Evolutionary conservation across 1,140 invertebrate genomes (phyloP), one percentile per base, ranked within the genome.

Genomic region (Eufriesea mexicana): DNA sequence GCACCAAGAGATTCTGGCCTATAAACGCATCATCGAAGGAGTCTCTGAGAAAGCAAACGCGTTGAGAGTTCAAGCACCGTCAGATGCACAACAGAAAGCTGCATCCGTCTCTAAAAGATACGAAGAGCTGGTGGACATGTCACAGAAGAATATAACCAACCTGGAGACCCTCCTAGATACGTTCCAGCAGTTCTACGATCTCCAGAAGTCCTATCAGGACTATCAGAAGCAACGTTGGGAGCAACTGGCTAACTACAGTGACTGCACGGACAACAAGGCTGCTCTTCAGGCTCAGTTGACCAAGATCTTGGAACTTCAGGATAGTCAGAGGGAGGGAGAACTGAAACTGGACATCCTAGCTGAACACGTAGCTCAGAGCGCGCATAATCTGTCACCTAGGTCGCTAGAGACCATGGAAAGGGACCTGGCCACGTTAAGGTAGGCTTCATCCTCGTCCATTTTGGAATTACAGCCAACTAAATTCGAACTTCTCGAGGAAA

Each of bases 161-260:
- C 94, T 98, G 25, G 98, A 98, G 90, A 95, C 95, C 64, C 95
- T 96, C 12, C 94, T 97, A 14, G 97, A 98, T 55, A 95, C 97
- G 12, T 97, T 97, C 87, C 97, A 98, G 91, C 96, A 97, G 85
- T 98, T 98, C 90, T 96, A 96, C 86, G 97, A 98, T 89, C 95
- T 98, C n/a, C 96, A 97, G 85, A 98, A 98, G 93, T 95, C 96
- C 0, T 96, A 97, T 82, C 96, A 97, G 93, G 97, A 98, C 90
- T 97, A 97, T 93, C 97, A 98, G 89, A 98, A 98, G 90, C 97
- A 97, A 86, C 95, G 97, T 20, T 98, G 97, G 97, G 97, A 98
- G 90, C 96, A 96, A 87, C 93, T 98, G 1, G 95, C 96, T 66
- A 95, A 96, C 84, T 96, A 97, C 81, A 97, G 96, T 76, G 98